Conservation (phyloP, 1,140 invertebrate genomes). For the Calosoma granatense region DNA sequence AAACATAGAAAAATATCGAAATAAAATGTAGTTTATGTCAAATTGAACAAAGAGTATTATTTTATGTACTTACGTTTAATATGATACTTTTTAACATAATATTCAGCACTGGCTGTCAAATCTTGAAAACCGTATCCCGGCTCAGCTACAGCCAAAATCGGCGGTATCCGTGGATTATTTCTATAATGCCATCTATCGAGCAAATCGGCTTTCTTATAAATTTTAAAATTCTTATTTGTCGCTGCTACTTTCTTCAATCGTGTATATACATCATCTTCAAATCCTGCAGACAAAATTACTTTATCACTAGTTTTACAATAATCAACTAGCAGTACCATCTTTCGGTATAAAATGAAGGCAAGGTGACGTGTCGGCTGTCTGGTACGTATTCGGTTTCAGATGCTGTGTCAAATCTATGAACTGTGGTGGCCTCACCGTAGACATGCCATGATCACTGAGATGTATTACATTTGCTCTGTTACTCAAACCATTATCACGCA, state of each 20-base stretch:
- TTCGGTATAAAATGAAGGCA: constrained; percentile 44
- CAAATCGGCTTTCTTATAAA: constrained; percentile 47
- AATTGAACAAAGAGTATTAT: background rate
- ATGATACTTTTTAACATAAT: constrained; percentile 39
- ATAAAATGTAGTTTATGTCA: background rate
- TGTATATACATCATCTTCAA: constrained; percentile 40
- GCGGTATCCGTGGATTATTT: constrained; percentile 45
- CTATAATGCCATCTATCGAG: constrained; percentile 47
- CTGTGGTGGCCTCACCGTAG: constrained; percentile 36
- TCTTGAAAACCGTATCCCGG: constrained; percentile 46
- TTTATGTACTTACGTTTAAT: constrained; percentile 31
- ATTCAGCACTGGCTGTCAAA: constrained; percentile 34
- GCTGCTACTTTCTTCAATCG: constrained; percentile 37
- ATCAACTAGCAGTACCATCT: constrained; percentile 38
- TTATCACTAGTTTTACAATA: background rate
- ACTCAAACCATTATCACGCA: constrained; percentile 38
- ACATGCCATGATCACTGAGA: constrained; percentile 68
- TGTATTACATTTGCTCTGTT: constrained; percentile 55
- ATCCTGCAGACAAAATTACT: constrained; percentile 29
- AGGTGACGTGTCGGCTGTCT: constrained; percentile 35
- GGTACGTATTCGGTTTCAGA: constrained; percentile 40
- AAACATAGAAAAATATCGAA: too few relatives aligned
- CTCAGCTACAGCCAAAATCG: constrained; percentile 47
- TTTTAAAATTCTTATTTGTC: constrained; percentile 37
- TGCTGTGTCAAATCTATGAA: constrained; percentile 49